These are phyloP conservation scores for Neelides sp. DNA, from an alignment of 1,140 invertebrate species.

Conservation along the genomic window DNA sequence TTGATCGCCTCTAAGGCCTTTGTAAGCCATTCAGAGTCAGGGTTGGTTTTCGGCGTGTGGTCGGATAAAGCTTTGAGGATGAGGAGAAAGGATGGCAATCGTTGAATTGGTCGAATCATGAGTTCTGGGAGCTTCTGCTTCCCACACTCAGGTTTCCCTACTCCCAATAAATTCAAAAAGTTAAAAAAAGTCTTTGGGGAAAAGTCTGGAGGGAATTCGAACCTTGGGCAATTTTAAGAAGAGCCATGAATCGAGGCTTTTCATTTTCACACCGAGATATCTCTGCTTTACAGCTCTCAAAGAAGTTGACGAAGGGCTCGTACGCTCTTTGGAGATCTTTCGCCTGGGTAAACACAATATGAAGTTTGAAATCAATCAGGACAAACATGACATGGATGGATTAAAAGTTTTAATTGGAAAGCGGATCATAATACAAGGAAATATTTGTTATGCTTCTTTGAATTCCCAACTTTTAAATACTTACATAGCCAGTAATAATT, in stretches of 20 bases:
- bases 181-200: slow-evolving; percentile 8
- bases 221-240: slow-evolving; percentile 87
- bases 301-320: slow-evolving; percentile 94
- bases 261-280: slow-evolving; percentile 75
- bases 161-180: slow-evolving; percentile 21
- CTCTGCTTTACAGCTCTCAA: slow-evolving; percentile 90
- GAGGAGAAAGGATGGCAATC: slow-evolving; percentile 86
- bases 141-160: slow-evolving; percentile 73
- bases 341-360: slow-evolving; percentile 33
- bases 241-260: slow-evolving; percentile 91
- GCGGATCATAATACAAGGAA: not conserved
- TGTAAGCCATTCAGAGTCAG: slow-evolving; percentile 69
- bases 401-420: not conserved
- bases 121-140: slow-evolving; percentile 86
- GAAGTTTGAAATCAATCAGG: slow-evolving; percentile 11
- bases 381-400: not conserved
- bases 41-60: slow-evolving; percentile 70
- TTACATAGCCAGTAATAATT: slow-evolving; percentile 68
- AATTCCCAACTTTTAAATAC: slow-evolving; percentile 26
- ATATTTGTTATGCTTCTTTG: too few relatives aligned
- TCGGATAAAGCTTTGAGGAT: slow-evolving; percentile 88
- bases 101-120: slow-evolving; percentile 89
- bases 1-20: slow-evolving; percentile 72
- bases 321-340: slow-evolving; percentile 73
- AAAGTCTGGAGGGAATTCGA: slow-evolving; percentile 3